Evolutionary conservation across 1,140 invertebrate species (phyloP).

Genomic region (Drusus annulatus): DNA sequence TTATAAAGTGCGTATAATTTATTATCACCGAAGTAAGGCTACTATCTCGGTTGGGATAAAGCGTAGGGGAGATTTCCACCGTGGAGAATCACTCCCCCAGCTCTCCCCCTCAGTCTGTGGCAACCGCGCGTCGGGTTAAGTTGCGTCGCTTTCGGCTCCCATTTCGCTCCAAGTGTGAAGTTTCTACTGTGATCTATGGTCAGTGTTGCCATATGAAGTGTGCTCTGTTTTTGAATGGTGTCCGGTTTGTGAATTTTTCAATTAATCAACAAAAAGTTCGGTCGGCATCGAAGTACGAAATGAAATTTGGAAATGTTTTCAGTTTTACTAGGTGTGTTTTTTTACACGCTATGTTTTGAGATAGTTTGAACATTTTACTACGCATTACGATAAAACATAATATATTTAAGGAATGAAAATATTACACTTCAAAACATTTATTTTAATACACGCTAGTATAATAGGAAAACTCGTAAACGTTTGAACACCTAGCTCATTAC

Average conservation of each 20-base stretch:
- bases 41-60: background rate
- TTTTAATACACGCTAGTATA: background rate
- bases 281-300: background rate
- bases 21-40: background rate
- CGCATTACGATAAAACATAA: background rate
- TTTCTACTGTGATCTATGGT: slow-evolving; percentile 44
- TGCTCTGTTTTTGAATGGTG: slow-evolving; percentile 27
- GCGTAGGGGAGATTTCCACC: slow-evolving; percentile 39
- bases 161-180: slow-evolving; percentile 29
- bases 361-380: background rate
- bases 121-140: slow-evolving; percentile 20
- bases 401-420: background rate
- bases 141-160: slow-evolving; percentile 24
- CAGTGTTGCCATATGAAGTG: slow-evolving; percentile 43
- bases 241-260: slow-evolving; percentile 9
- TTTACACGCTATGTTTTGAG: background rate
- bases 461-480: too few species aligned
- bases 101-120: slow-evolving; percentile 34
- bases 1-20: background rate
- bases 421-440: background rate
- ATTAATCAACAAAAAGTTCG: slow-evolving; percentile 18
- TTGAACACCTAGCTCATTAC: too few species aligned
- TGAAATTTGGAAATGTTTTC: background rate
- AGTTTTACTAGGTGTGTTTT: background rate
- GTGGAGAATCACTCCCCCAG: slow-evolving; percentile 9